Evolutionary conservation across 2,113 vertebrate genomes (phyloP).

Genomic region (Podilymbus podiceps): DNA sequence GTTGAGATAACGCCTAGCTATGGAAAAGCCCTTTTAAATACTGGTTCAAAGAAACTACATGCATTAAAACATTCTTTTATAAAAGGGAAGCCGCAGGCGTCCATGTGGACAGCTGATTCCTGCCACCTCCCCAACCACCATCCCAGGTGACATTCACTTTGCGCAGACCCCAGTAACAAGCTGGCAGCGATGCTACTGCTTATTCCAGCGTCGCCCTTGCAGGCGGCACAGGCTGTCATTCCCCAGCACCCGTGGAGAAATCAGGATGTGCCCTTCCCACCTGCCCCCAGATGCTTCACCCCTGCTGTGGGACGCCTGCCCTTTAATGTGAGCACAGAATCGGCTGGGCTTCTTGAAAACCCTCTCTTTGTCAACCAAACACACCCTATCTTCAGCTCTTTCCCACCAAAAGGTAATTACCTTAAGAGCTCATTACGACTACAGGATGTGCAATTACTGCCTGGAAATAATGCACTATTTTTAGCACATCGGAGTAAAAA

Average conservation of each 20-base stretch:
- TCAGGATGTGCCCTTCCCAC: fast-evolving
- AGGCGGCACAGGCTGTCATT: fast-evolving
- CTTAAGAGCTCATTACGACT: slow-evolving; percentile 17
- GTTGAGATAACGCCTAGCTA: neutral
- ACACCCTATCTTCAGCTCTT: neutral
- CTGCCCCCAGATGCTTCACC: fast-evolving
- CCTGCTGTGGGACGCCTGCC: fast-evolving
- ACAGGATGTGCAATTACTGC: slow-evolving; percentile 30
- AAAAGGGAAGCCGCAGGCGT: neutral
- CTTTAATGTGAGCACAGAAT: fast-evolving
- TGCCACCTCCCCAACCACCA: neutral
- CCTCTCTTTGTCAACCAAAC: neutral
- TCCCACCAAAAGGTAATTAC: slow-evolving; percentile 43
- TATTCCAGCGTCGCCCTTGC: neutral
- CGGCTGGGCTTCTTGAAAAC: neutral
- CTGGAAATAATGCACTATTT: slow-evolving; percentile 27
- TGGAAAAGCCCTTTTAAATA: neutral
- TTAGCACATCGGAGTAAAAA: neutral
- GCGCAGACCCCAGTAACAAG: too few species aligned
- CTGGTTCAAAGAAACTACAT: neutral
- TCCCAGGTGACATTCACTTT: neutral
- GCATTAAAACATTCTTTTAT: neutral
- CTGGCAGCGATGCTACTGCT: neutral
- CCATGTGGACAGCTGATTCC: neutral
- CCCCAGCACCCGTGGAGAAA: fast-evolving